These are phyloP conservation scores for Leptinotarsa lineolata DNA, from an alignment of 1,140 invertebrate species.

Conservation along the genomic window DNA sequence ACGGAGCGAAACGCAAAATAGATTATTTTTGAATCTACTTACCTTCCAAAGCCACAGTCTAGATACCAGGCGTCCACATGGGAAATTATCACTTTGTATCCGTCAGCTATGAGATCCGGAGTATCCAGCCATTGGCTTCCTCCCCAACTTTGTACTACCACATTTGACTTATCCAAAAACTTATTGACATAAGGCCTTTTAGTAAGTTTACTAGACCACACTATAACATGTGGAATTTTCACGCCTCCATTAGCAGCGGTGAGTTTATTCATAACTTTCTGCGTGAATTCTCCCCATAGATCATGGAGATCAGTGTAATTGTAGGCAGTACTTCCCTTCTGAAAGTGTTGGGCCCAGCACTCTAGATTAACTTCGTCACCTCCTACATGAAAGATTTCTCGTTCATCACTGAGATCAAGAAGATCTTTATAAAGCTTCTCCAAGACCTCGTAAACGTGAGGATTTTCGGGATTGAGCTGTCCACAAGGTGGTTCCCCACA, in stretches of 20 bases:
- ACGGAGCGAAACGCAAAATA: not conserved
- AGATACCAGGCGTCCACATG: slow-evolving; percentile 86
- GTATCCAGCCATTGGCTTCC: slow-evolving; percentile 77
- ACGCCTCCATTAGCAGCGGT: slow-evolving; percentile 69
- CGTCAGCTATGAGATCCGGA: slow-evolving; percentile 70
- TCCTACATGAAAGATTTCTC: slow-evolving; percentile 78
- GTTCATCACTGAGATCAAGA: slow-evolving; percentile 66
- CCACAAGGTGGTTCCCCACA: slow-evolving; percentile 84
- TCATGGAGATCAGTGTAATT: slow-evolving; percentile 76
- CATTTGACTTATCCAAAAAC: slow-evolving; percentile 63
- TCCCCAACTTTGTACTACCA: slow-evolving; percentile 76
- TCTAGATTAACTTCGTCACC: slow-evolving; percentile 81
- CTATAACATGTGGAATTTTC: slow-evolving; percentile 65
- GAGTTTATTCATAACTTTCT: slow-evolving; percentile 65
- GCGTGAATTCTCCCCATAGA: slow-evolving; percentile 78
- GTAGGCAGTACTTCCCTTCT: slow-evolving; percentile 59
- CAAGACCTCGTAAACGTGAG: slow-evolving; percentile 72
- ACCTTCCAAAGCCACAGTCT: slow-evolving; percentile 75
- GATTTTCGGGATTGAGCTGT: slow-evolving; percentile 80
- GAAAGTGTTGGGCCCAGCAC: slow-evolving; percentile 71
- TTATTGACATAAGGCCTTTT: slow-evolving; percentile 68
- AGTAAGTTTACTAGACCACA: slow-evolving; percentile 81
- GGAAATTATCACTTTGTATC: slow-evolving; percentile 77
- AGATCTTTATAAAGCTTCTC: slow-evolving; percentile 70
- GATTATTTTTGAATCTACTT: not conserved